These are phyloP conservation scores for Microcebus murinus DNA, from an alignment of 2,113 vertebrate species.

Conservation along the genomic window DNA sequence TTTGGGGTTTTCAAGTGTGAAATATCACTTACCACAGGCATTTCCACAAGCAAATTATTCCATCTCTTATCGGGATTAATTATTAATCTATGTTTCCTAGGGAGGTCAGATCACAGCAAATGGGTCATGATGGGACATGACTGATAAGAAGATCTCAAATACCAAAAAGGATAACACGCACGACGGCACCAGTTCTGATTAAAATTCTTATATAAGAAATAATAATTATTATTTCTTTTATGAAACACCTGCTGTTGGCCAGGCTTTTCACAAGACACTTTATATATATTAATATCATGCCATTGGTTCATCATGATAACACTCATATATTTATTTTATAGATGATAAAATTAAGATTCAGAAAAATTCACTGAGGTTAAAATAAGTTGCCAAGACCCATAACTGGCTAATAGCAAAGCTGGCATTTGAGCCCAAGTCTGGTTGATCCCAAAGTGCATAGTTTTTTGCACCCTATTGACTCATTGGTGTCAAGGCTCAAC, in stretches of 20 bases:
- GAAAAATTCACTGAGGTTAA: background rate
- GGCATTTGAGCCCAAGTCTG: background rate
- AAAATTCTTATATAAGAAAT: slow-evolving; percentile 2
- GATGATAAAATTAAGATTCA: slow-evolving; percentile 7
- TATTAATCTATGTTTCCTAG: slow-evolving; percentile 33
- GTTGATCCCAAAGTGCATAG: background rate
- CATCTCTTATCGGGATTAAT: background rate
- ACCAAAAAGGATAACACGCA: background rate
- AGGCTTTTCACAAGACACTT: background rate
- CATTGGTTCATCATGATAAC: background rate
- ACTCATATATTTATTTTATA: background rate
- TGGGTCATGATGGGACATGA: background rate
- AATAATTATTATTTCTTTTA: background rate
- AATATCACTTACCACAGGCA: slow-evolving; percentile 26
- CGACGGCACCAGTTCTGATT: background rate
- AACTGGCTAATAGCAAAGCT: background rate
- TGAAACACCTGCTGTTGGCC: background rate
- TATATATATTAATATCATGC: background rate
- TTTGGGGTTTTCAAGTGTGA: background rate
- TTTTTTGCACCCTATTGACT: background rate
- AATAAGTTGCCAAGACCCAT: background rate
- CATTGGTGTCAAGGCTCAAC: background rate
- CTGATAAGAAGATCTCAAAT: background rate
- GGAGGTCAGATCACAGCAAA: slow-evolving; percentile 15
- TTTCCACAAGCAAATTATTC: slow-evolving; percentile 51